Conservation (phyloP, 2,888 invertebrate species). For the Athetis lepigone region DNA sequence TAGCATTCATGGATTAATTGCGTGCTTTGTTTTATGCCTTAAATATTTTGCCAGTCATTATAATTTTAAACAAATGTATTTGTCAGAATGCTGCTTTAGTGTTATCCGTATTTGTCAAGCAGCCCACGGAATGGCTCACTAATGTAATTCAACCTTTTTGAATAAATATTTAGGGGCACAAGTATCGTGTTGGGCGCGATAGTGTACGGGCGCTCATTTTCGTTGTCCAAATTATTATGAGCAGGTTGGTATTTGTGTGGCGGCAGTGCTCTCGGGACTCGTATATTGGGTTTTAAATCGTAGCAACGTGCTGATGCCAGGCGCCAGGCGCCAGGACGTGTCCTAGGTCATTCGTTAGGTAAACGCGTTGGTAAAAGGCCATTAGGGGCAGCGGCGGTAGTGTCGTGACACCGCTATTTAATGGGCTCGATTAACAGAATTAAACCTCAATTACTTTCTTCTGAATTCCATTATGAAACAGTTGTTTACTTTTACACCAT, state of each 20-base stretch:
- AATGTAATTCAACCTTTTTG: slow-evolving; percentile 18
- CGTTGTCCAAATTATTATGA: slow-evolving; percentile 38
- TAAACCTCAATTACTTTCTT: slow-evolving; percentile 67
- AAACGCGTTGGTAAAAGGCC: slow-evolving; percentile 68
- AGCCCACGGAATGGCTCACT: slow-evolving; percentile 6
- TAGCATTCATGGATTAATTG: slow-evolving; percentile 51
- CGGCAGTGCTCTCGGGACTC: slow-evolving; percentile 40
- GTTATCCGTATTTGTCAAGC: slow-evolving; percentile 32
- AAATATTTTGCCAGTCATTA: slow-evolving; percentile 48
- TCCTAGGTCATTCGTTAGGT: slow-evolving; percentile 66
- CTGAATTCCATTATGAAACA: slow-evolving; percentile 49
- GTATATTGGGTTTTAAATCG: slow-evolving; percentile 64
- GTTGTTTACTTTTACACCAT: background rate
- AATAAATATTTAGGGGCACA: slow-evolving; percentile 1
- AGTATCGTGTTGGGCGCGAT: slow-evolving; percentile 8
- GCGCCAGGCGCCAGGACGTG: slow-evolving; percentile 33
- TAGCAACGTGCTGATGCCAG: slow-evolving; percentile 57
- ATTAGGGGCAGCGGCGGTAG: slow-evolving; percentile 66
- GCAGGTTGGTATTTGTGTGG: slow-evolving; percentile 37
- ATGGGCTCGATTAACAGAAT: slow-evolving; percentile 72
- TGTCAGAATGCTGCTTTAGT: slow-evolving; percentile 22
- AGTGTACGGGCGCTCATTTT: slow-evolving; percentile 34
- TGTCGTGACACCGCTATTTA: slow-evolving; percentile 69
- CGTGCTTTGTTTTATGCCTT: slow-evolving; percentile 52
- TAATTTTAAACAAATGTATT: slow-evolving; percentile 49